Conservation (phyloP, 2,888 invertebrate species). For the Hyposoter dolosus region DNA sequence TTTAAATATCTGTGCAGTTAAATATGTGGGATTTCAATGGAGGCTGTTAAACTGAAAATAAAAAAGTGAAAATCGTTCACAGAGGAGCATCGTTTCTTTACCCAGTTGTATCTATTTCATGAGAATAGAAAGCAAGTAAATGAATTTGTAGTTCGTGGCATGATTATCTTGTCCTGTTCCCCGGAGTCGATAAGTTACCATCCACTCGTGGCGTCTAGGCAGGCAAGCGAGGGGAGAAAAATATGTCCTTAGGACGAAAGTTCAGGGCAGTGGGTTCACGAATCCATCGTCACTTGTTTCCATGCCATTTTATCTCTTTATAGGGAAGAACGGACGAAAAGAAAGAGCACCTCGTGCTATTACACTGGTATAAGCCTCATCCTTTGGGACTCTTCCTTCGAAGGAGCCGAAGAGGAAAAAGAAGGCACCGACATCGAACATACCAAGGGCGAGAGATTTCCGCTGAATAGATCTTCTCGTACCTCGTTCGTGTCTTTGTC, state of each 20-base stretch:
- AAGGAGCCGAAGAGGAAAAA: background rate
- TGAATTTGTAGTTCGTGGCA: background rate
- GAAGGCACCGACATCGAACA: slow-evolving; percentile 49
- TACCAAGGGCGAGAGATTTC: slow-evolving; percentile 63
- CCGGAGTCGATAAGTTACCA: slow-evolving; percentile 29
- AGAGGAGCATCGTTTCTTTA: background rate
- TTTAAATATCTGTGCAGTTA: background rate
- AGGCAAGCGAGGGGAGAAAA: slow-evolving; percentile 13
- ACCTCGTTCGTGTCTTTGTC: slow-evolving; percentile 41
- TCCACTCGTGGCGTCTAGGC: slow-evolving; percentile 40
- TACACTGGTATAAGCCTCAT: slow-evolving; percentile 31
- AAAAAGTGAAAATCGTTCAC: slow-evolving; percentile 17
- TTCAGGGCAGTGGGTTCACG: slow-evolving; percentile 3
- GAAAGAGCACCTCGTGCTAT: slow-evolving; percentile 25
- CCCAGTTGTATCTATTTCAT: background rate
- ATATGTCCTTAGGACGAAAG: slow-evolving; percentile 36
- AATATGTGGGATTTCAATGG: background rate
- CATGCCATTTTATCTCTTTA: slow-evolving; percentile 24
- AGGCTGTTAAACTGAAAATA: slow-evolving; percentile 1
- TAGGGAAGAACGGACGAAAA: slow-evolving; percentile 7
- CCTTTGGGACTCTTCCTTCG: slow-evolving; percentile 16
- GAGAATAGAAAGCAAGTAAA: background rate
- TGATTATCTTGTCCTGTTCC: slow-evolving; percentile 22
- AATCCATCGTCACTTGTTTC: slow-evolving; percentile 15
- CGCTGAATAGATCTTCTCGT: slow-evolving; percentile 57